Percentiles rank a stretch among this genome's conserved stretches.
These are phyloP conservation scores for Drosophila neotestacea DNA, from an alignment of 2,888 invertebrate genomes.

Conservation along the genomic window DNA sequence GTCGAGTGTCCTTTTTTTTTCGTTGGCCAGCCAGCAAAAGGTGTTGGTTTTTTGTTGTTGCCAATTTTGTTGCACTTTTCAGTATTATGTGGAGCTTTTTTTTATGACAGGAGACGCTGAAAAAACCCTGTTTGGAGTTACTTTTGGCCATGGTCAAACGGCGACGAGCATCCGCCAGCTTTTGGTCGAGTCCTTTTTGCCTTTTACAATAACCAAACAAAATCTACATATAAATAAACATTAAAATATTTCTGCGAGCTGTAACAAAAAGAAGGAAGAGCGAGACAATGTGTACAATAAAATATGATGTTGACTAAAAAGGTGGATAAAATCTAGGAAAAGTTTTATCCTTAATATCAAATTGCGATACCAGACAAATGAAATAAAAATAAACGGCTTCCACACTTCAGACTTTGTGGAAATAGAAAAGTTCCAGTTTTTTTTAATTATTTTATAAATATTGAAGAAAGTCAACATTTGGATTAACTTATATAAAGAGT, in stretches of 20 bases:
- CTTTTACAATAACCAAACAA: constrained; percentile 49
- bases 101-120: constrained; percentile 60
- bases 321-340: constrained; percentile 27
- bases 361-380: constrained; percentile 29
- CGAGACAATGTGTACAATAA: constrained; percentile 13
- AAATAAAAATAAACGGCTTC: constrained; percentile 9
- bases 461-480: not conserved
- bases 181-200: constrained; percentile 62
- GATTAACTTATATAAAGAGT: constrained; percentile 22
- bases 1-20: constrained; percentile 55
- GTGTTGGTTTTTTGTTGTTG: constrained; percentile 54
- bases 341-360: constrained; percentile 35
- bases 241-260: constrained; percentile 75
- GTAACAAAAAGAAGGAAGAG: constrained; percentile 12
- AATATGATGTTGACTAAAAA: constrained; percentile 30
- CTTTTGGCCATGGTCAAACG: constrained; percentile 58
- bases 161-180: constrained; percentile 69
- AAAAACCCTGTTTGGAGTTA: constrained; percentile 41
- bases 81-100: constrained; percentile 43
- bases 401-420: not conserved
- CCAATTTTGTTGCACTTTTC: constrained; percentile 41
- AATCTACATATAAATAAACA: constrained; percentile 83
- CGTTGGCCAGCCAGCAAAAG: constrained; percentile 51
- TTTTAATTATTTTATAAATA: not conserved
- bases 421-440: not conserved